These are phyloP conservation scores for Pterostichus niger DNA, from an alignment of 2,888 invertebrate species.

Conservation along the genomic window DNA sequence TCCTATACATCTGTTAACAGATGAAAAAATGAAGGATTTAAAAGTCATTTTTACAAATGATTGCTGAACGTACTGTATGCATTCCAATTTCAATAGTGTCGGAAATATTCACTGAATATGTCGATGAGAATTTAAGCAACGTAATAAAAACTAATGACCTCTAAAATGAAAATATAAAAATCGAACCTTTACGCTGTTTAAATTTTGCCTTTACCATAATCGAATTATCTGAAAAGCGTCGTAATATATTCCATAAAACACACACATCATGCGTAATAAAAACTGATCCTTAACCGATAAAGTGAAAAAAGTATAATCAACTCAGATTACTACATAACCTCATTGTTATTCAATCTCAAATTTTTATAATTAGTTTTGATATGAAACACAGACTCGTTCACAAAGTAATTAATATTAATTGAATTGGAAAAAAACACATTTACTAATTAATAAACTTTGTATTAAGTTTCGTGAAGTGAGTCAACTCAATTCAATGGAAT, in stretches of 20 bases:
- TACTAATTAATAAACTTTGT: no score
- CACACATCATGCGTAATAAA: slow-evolving; percentile 1
- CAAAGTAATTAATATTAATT: no score
- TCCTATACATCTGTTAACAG: no score
- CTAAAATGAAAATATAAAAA: neutral
- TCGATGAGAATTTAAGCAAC: neutral
- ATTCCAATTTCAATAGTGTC: neutral
- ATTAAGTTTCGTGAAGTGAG: no score
- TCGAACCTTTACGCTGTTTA: neutral
- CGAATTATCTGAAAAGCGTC: slow-evolving; percentile 19
- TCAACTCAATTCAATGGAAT: no score
- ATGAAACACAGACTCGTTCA: no score
- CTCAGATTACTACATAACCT: neutral
- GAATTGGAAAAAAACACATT: no score
- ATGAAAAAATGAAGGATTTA: no score
- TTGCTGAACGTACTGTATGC: neutral
- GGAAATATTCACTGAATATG: no score
- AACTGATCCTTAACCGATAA: neutral
- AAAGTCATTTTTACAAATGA: no score
- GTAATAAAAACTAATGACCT: neutral
- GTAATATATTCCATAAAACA: slow-evolving; percentile 3
- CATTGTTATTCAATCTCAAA: no score
- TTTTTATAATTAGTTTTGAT: no score
- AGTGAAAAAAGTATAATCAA: neutral
- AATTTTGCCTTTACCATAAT: slow-evolving; percentile 17